These are phyloP conservation scores for Siphamia tubifer DNA, from an alignment of 2,113 vertebrate species.

Conservation along the genomic window DNA sequence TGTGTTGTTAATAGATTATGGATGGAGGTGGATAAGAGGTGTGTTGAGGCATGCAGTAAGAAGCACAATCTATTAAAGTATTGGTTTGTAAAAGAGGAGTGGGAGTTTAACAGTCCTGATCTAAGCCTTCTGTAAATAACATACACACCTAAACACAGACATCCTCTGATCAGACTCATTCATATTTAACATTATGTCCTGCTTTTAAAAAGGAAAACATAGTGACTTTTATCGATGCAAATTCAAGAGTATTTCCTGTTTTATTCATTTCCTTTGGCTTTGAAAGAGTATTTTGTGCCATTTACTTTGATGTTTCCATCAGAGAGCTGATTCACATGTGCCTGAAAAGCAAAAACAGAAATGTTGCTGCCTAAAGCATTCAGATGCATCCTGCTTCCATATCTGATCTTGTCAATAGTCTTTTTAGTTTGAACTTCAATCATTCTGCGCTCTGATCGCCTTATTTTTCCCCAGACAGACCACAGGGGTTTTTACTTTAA, in stretches of 20 bases:
- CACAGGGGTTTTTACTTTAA: background rate
- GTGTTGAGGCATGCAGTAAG: too few species aligned
- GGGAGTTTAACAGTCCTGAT: too few species aligned
- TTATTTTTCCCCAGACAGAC: background rate
- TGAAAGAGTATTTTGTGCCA: background rate
- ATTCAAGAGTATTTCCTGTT: background rate
- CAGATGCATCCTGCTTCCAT: background rate
- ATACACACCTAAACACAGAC: too few species aligned
- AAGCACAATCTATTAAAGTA: too few species aligned
- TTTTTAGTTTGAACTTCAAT: constrained; percentile 3
- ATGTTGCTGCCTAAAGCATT: background rate
- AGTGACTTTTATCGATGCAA: background rate
- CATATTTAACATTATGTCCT: too few species aligned
- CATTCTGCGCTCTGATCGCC: background rate
- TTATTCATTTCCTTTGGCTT: too few species aligned
- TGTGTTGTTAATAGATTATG: too few species aligned
- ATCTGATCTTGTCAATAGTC: background rate
- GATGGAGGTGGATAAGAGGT: too few species aligned
- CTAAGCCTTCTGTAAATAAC: too few species aligned
- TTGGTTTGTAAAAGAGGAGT: too few species aligned
- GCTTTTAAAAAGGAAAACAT: background rate
- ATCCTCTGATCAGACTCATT: too few species aligned
- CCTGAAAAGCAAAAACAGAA: background rate
- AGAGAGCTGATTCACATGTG: background rate
- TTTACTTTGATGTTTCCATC: constrained; percentile 3